Conservation (phyloP, 2,113 vertebrate species). For the Bungarus multicinctus region DNA sequence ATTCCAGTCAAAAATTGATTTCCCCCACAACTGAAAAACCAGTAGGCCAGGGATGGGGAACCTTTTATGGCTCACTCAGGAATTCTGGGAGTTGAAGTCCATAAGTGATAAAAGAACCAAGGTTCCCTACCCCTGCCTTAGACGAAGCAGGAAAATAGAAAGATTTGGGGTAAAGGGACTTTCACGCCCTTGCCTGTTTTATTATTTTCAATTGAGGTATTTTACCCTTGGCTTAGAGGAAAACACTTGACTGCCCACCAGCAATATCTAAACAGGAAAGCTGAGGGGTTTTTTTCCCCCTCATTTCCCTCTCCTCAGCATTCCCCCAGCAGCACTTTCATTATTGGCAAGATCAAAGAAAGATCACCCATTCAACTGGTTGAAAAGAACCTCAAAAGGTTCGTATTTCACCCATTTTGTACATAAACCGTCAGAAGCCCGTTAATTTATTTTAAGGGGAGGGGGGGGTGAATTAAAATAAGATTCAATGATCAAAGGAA, state of each 20-base stretch:
- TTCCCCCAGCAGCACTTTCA: neutral
- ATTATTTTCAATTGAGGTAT: neutral
- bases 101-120: too few species aligned
- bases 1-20: too few species aligned
- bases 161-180: neutral
- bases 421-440: neutral
- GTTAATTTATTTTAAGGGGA: neutral
- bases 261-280: neutral
- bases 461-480: neutral
- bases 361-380: neutral
- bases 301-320: neutral
- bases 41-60: too few species aligned
- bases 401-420: neutral
- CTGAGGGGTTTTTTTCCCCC: too few species aligned
- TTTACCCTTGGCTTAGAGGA: neutral
- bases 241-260: neutral
- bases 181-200: neutral
- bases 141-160: neutral
- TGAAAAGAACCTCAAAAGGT: slow-evolving; percentile 3
- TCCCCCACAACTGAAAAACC: too few species aligned
- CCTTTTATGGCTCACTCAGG: too few species aligned
- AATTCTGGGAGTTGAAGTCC: too few species aligned
- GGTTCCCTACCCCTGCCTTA: too few species aligned
- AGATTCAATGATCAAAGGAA: slow-evolving; percentile 34
- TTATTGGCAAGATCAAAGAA: slow-evolving; percentile 13